These are phyloP conservation scores for crab-eating macaque (Macaca fascicularis) DNA, from an alignment of 2,113 vertebrate genomes.

Conservation along the genomic window T2T-MFA8v1.1 NC_088379.1:7559001-7559500, in stretches of 20 bases:
- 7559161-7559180: too few relatives aligned
- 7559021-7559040: not conserved
- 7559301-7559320: not conserved
- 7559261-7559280: too few relatives aligned
- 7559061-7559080: not conserved
- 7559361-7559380: not conserved
- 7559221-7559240: not conserved
- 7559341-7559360: not conserved
- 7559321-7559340: not conserved
- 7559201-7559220: not conserved
- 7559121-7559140: not conserved
- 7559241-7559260: not conserved
- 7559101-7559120: not conserved
- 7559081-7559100: not conserved
- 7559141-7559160: not conserved
- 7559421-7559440: accelerated
- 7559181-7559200: not conserved
- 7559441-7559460: accelerated
- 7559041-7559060: not conserved
- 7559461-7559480: too few relatives aligned
- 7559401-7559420: not conserved
- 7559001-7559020: not conserved
- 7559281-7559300: too few relatives aligned
- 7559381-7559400: not conserved
- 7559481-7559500: accelerated